Conservation (phyloP, 2,888 invertebrate genomes). For the Esperia sulphurella region DNA sequence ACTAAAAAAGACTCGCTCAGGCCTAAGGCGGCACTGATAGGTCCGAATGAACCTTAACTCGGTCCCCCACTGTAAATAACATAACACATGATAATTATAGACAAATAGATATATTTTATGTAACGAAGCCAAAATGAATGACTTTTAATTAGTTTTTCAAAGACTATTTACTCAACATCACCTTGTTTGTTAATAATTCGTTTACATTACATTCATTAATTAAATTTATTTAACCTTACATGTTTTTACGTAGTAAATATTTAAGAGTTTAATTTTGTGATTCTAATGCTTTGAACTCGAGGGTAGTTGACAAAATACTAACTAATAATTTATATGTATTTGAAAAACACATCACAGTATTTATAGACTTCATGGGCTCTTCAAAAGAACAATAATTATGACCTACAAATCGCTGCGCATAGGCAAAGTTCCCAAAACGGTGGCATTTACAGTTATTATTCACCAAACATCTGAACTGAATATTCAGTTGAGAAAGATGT, state of each 20-base stretch:
- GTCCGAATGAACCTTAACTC: too few species aligned
- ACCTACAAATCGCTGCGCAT: too few species aligned
- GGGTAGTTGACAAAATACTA: not conserved
- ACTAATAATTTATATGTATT: not conserved
- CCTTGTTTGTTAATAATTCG: not conserved
- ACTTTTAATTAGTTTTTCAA: conserved; percentile 9
- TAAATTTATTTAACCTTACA: not conserved
- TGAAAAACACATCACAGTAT: not conserved
- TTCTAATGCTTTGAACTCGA: not conserved
- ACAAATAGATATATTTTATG: not conserved
- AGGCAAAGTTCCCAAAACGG: too few species aligned
- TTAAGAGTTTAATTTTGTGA: not conserved
- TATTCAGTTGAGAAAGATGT: too few species aligned
- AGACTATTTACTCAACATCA: conserved; percentile 11
- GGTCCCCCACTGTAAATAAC: too few species aligned
- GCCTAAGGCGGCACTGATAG: too few species aligned
- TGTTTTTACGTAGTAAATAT: not conserved
- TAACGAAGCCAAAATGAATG: conserved; percentile 32
- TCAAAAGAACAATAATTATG: too few species aligned
- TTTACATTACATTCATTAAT: not conserved
- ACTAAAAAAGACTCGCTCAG: too few species aligned
- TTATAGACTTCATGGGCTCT: too few species aligned
- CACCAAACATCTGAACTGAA: too few species aligned
- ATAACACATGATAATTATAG: conserved; percentile 16
- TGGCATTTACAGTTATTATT: not conserved